Conservation (phyloP, 2,797 vertebrate species). For the Taenioides sp. region DNA sequence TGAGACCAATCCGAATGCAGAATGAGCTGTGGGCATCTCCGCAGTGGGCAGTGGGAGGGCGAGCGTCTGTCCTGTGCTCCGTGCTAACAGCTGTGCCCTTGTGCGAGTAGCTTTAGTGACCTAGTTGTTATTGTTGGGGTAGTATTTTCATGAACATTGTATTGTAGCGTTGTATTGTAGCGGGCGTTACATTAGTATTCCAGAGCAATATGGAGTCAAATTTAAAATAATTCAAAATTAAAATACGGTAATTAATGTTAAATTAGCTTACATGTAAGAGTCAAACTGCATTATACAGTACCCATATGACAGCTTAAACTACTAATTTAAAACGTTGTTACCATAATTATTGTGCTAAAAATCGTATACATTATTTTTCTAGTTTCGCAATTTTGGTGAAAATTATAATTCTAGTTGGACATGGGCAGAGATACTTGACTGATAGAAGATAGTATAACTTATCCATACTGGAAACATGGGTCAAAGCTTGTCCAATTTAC, state of each 20-base stretch:
- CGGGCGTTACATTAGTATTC: neutral
- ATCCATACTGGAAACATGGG: no score
- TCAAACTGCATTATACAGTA: neutral
- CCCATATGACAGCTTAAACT: neutral
- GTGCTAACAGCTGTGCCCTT: conserved; percentile 65
- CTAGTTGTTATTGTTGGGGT: conserved; percentile 34
- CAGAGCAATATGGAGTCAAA: neutral
- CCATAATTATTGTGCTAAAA: no score
- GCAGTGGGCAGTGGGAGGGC: conserved; percentile 60
- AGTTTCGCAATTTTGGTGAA: no score
- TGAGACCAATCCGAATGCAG: conserved; percentile 66
- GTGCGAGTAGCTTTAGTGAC: conserved; percentile 61
- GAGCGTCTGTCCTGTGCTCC: conserved; percentile 37
- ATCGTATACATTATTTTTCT: no score
- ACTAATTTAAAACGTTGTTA: no score
- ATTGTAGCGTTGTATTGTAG: no score
- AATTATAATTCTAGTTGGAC: no score
- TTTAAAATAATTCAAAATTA: neutral
- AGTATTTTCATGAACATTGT: neutral
- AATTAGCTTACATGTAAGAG: neutral
- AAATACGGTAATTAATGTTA: neutral
- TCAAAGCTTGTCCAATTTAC: no score
- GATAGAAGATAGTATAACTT: no score
- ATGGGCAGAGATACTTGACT: no score
- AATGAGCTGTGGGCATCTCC: conserved; percentile 47